Base-by-base conservation (phyloP, 2,113 vertebrate genomes). In the Dromiciops gliroides region DNA sequence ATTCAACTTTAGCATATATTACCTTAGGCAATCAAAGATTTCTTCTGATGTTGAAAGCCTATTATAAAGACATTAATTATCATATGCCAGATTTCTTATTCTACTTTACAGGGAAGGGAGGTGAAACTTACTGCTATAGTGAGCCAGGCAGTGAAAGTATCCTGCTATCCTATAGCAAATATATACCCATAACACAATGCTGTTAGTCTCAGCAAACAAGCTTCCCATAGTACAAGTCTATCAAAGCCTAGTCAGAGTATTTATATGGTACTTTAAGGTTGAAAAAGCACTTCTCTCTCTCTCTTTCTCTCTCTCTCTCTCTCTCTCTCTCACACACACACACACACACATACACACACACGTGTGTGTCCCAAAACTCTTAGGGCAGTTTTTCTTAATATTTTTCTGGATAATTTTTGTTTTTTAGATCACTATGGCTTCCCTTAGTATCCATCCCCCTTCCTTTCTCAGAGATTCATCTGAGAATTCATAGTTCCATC, bases 11-110 rank as follows among this genome's bases (percentile, higher is more conserved):
- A 47, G 11, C 94, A 95, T 92, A 47, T 51, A 31, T 88, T 92
- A 48, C 2, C 51, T 94, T 56, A 96, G 51, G 44, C 44, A 95
- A 94, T 95, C 48, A 90, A 89, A 91, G 4, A 24, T 90, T 51
- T 94, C 50, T 25, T 91, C 44, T 51, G 16, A 24, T 83, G 67
- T 91, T 90, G 3, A 52, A 88, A 88, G 24, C 22, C 48, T 92
- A 1, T 90, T 67, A 25, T 89, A 92, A 91, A 96, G n/a, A 31
- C 25, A 90, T 49, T 53, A 19, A 94, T 91, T 91, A 92, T 31
- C 28, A 67, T 60, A 88, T 11, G 19, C 10, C 25, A 92, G 6
- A 89, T 91, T 48, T 94, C 10, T 37, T 83, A 14, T 47, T 5
- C 26, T 31, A 88, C 44, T 56, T 95, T 52, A 93, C 14, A 90